Evolutionary conservation across 1,140 invertebrate species (phyloP).

Genomic region (Drosophila auraria): DNA sequence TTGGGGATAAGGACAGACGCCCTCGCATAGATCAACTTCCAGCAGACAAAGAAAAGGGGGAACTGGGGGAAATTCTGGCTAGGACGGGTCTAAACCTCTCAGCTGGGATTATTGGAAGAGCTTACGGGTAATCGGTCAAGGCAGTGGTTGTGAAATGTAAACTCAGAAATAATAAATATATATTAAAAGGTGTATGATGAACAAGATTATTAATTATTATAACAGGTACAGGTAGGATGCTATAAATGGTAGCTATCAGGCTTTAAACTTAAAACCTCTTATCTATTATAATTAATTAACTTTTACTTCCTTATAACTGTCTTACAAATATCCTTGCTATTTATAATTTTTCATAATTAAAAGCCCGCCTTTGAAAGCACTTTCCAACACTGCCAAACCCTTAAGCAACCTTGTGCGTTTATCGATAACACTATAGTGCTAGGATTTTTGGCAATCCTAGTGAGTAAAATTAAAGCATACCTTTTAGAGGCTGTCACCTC

Average conservation of each 20-base stretch:
- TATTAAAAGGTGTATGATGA: too few relatives aligned
- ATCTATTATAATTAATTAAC: too few relatives aligned
- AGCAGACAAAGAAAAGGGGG: neutral
- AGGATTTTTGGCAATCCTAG: neutral
- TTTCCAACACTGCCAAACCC: neutral
- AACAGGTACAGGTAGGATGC: too few relatives aligned
- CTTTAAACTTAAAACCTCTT: too few relatives aligned
- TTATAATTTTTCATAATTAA: neutral
- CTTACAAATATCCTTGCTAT: too few relatives aligned
- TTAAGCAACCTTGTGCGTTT: too few relatives aligned
- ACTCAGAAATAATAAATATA: neutral
- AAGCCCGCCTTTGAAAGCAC: neutral
- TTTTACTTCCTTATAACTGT: too few relatives aligned
- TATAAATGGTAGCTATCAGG: too few relatives aligned
- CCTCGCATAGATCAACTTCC: slow-evolving; percentile 39
- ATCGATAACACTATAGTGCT: neutral
- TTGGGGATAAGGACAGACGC: slow-evolving; percentile 41
- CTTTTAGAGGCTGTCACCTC: neutral
- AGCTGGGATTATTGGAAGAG: slow-evolving; percentile 8
- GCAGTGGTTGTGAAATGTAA: neutral
- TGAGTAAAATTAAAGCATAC: neutral
- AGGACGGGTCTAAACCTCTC: slow-evolving; percentile 7
- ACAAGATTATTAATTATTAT: too few relatives aligned
- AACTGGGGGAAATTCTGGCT: slow-evolving; percentile 7
- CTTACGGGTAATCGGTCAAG: slow-evolving; percentile 13